These are phyloP conservation scores for Galeopterus variegatus DNA, from an alignment of 2,113 vertebrate species.

Conservation along the genomic window DNA sequence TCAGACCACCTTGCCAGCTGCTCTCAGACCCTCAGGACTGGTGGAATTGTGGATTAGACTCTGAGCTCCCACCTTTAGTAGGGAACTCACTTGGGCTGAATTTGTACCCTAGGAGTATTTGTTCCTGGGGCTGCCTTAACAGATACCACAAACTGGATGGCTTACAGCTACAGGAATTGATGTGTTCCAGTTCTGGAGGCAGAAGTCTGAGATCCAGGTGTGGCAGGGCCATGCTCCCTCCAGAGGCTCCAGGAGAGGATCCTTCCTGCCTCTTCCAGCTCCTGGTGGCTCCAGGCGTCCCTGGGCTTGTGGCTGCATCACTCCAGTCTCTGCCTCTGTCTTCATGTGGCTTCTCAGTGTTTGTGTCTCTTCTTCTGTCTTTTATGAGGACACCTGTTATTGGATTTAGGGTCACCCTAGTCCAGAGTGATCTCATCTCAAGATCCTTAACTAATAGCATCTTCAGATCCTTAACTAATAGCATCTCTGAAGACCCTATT, in stretches of 20 bases:
- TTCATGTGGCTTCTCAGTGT: neutral
- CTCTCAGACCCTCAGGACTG: neutral
- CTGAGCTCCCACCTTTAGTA: neutral
- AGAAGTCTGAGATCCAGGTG: neutral
- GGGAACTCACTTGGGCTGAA: neutral
- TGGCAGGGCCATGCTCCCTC: rapidly evolving
- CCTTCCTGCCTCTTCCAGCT: neutral
- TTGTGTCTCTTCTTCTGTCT: neutral
- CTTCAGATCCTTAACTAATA: too few relatives aligned
- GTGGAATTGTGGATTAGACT: neutral
- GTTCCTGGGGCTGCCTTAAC: neutral
- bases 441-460: too few relatives aligned
- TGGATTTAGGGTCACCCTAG: too few relatives aligned
- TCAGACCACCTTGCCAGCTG: neutral
- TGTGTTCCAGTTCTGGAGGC: neutral
- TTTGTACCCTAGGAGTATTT: neutral
- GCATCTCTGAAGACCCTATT: neutral
- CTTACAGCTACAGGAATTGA: neutral
- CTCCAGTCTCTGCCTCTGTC: neutral
- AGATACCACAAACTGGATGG: neutral
- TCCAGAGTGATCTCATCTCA: too few relatives aligned
- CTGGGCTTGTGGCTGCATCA: neutral
- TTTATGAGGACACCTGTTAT: neutral
- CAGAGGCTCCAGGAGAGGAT: neutral
- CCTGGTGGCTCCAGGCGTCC: neutral